These are phyloP conservation scores for Mus spicilegus DNA, from an alignment of 2,113 vertebrate species.

Conservation along the genomic window DNA sequence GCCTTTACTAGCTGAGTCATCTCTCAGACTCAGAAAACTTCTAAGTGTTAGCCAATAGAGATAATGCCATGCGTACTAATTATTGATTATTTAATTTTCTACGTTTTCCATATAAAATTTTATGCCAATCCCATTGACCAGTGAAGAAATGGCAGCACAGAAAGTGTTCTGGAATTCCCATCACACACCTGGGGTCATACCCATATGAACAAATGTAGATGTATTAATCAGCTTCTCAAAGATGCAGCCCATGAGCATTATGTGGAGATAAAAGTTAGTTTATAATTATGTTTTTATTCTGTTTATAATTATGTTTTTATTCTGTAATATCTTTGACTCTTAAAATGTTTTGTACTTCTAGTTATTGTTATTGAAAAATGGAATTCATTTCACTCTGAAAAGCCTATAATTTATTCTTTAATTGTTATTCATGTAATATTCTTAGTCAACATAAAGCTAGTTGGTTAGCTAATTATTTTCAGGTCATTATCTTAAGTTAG, in stretches of 20 bases:
- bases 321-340: neutral
- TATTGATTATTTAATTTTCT: neutral
- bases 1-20: neutral
- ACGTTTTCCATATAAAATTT: constrained; percentile 21
- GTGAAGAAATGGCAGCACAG: neutral
- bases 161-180: neutral
- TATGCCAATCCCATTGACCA: neutral
- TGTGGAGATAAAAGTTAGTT: neutral
- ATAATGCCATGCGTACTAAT: neutral
- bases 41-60: neutral
- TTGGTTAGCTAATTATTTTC: neutral
- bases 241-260: neutral
- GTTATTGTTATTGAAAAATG: constrained; percentile 2
- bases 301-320: neutral
- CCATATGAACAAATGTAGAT: neutral
- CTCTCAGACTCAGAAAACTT: neutral
- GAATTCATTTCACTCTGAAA: constrained; percentile 15
- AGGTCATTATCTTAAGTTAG: neutral
- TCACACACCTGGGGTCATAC: neutral
- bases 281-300: neutral
- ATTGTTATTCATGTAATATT: neutral
- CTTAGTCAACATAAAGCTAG: neutral
- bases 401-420: neutral
- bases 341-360: neutral
- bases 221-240: neutral